phyloP scores from a whole-genome alignment of 2,113 vertebrate species.

The Fregetta grallaria region DNA sequence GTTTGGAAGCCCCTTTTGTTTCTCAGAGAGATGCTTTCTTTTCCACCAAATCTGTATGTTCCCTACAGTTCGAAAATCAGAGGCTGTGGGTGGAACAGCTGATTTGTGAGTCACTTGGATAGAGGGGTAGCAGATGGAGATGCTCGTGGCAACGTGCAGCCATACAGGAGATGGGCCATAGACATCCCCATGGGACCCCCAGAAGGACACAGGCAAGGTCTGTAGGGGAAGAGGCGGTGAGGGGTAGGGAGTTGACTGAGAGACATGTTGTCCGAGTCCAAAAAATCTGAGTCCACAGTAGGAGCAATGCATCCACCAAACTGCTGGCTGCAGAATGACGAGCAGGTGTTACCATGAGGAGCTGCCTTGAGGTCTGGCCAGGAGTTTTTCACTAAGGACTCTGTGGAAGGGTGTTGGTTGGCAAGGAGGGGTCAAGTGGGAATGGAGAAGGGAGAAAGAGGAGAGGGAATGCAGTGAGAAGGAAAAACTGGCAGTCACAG shows the following conservation, averaged over 20 bases:
- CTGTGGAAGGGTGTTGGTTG: background rate
- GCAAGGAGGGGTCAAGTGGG: background rate
- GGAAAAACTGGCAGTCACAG: background rate
- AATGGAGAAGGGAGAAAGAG: background rate
- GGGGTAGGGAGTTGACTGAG: background rate
- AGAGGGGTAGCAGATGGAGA: background rate
- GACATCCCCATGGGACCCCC: background rate
- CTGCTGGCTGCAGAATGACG: fast-evolving
- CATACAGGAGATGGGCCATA: fast-evolving
- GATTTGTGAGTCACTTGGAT: background rate
- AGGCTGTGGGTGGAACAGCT: background rate
- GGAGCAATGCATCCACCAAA: background rate
- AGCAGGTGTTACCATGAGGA: background rate
- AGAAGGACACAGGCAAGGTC: fast-evolving
- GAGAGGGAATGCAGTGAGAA: background rate
- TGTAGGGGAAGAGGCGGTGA: background rate
- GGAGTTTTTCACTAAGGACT: background rate
- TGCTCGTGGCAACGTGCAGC: background rate
- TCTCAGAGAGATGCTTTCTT: background rate
- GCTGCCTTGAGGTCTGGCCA: background rate
- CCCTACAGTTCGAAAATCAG: background rate
- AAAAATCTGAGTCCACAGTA: background rate
- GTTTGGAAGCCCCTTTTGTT: background rate
- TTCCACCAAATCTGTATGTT: background rate
- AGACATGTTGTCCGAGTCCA: background rate